These are phyloP conservation scores for Caenorhabditis auriculariae DNA, from an alignment of 2,888 invertebrate species.

Conservation along the genomic window DNA sequence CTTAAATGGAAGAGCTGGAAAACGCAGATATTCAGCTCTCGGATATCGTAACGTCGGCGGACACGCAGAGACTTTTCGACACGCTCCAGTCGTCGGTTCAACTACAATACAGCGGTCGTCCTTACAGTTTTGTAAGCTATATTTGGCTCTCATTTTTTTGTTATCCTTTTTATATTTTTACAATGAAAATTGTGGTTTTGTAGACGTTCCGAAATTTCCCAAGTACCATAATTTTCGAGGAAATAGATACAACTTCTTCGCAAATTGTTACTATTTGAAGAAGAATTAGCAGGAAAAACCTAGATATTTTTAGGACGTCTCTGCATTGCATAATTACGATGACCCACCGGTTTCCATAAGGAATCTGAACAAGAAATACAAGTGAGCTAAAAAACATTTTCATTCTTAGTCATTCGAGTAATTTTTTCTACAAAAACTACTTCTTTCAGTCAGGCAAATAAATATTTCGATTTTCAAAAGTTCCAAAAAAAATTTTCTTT, in stretches of 20 bases:
- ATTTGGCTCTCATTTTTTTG: too few relatives aligned
- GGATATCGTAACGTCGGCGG: conserved; percentile 31
- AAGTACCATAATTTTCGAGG: too few relatives aligned
- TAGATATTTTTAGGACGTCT: conserved; percentile 26
- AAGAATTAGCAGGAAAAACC: background rate
- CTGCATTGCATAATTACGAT: conserved; percentile 27
- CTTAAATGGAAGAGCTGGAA: background rate
- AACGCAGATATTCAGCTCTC: conserved; percentile 25
- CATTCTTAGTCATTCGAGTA: too few relatives aligned
- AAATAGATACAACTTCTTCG: too few relatives aligned
- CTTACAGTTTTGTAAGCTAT: conserved; percentile 19
- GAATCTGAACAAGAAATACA: conserved; percentile 32
- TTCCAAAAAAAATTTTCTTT: too few relatives aligned
- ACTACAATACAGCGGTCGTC: conserved; percentile 21
- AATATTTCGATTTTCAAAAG: too few relatives aligned
- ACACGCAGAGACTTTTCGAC: conserved; percentile 34
- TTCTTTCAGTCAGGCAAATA: too few relatives aligned
- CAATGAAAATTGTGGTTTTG: too few relatives aligned
- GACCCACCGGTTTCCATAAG: conserved; percentile 30
- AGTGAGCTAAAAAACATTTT: conserved; percentile 4
- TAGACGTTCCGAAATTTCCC: too few relatives aligned
- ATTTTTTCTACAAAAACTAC: too few relatives aligned
- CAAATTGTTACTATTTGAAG: too few relatives aligned
- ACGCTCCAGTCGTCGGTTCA: conserved; percentile 25
- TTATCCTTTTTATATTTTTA: too few relatives aligned